A percentile compares a stretch with the other conserved stretches of the same genome.
phyloP scores from a whole-genome alignment of 2,113 vertebrate species.

The Donacobius atricapilla region DNA sequence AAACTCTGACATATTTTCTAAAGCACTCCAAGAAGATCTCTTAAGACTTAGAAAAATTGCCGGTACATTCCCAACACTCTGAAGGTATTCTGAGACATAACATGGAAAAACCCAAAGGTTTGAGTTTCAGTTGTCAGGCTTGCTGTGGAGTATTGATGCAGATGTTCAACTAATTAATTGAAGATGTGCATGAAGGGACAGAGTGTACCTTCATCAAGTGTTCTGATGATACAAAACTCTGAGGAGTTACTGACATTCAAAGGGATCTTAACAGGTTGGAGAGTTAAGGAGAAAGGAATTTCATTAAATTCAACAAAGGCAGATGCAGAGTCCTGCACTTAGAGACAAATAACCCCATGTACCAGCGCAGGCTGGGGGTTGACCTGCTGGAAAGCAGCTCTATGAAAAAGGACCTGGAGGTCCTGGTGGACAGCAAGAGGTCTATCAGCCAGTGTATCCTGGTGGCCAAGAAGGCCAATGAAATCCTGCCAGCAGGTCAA shows the following conservation, averaged over 20 bases:
- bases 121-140: background rate
- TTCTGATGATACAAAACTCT: background rate
- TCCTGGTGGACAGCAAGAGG: background rate
- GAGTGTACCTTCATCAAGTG: background rate
- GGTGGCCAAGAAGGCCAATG: background rate
- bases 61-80: background rate
- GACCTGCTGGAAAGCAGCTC: background rate
- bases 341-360: background rate
- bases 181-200: background rate
- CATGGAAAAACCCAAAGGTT: background rate
- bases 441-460: background rate
- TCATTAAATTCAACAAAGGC: background rate
- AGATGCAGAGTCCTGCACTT: background rate
- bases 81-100: background rate
- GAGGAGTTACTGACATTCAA: background rate
- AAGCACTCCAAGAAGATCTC: background rate
- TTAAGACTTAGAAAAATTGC: background rate
- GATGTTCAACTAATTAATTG: background rate
- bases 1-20: background rate
- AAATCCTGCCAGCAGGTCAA: background rate
- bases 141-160: background rate
- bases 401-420: background rate
- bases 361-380: background rate
- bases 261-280: background rate
- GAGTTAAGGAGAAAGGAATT: background rate